A percentile compares a stretch with the other conserved stretches of the same genome.
Conservation (phyloP, 2,888 invertebrate genomes). For the Hydrotaea diabolus region DNA sequence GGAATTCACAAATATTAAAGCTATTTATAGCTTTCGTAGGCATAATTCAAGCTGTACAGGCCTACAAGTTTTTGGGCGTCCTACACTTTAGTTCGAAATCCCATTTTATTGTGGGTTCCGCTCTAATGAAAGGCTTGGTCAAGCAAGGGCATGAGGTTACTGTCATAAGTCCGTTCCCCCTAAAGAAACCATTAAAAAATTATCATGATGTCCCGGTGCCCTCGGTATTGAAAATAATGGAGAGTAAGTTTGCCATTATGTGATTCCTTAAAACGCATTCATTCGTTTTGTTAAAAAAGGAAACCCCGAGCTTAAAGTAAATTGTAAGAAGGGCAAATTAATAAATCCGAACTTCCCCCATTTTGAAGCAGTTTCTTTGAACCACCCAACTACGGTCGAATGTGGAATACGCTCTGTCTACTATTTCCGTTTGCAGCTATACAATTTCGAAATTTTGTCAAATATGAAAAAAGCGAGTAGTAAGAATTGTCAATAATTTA, state of each 20-base stretch:
- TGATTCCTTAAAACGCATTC: no score
- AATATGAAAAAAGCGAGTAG: no score
- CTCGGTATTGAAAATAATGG: slow-evolving; percentile 53
- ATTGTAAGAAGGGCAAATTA: no score
- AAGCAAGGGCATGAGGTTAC: slow-evolving; percentile 79
- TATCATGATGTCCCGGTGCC: slow-evolving; percentile 71
- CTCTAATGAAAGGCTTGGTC: slow-evolving; percentile 76
- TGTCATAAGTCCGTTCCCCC: slow-evolving; percentile 75
- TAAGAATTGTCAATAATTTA: no score
- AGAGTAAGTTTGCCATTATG: slow-evolving; percentile 63
- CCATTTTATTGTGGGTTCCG: slow-evolving; percentile 77
- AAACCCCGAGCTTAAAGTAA: no score
- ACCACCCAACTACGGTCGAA: no score
- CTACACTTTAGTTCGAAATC: slow-evolving; percentile 73
- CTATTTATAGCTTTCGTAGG: slow-evolving; percentile 49
- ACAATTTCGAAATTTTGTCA: no score
- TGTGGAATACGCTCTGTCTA: no score
- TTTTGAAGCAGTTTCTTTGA: no score
- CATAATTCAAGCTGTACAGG: slow-evolving; percentile 30
- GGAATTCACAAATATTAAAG: slow-evolving; percentile 40
- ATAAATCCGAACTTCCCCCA: no score
- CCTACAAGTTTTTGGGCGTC: slow-evolving; percentile 73
- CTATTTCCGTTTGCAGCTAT: no score
- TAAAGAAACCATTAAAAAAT: slow-evolving; percentile 72
- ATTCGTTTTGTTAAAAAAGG: no score